A percentile compares a stretch with the other conserved stretches of the same genome.
These are phyloP conservation scores for Galaxea fascicularis DNA, from an alignment of 92 coral and sea anemone genomes.

Conservation along the genomic window DNA sequence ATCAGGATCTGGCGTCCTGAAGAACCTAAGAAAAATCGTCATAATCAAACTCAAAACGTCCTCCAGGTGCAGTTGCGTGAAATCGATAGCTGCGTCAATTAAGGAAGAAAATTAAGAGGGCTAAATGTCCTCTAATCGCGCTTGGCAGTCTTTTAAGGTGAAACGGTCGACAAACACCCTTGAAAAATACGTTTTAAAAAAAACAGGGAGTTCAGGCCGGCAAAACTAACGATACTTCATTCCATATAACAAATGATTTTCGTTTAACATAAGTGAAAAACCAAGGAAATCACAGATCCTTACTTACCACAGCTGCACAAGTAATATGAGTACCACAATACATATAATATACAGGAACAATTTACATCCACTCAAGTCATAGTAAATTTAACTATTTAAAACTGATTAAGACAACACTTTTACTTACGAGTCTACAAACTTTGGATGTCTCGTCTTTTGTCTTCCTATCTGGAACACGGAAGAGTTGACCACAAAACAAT, in stretches of 20 bases:
- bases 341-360: neutral
- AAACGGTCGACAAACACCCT: neutral
- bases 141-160: neutral
- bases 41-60: neutral
- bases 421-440: slow-evolving; percentile 42
- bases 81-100: slow-evolving; percentile 30
- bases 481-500: slow-evolving; percentile 31
- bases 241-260: neutral
- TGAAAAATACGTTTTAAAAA: neutral
- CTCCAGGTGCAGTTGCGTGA: neutral
- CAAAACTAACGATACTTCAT: neutral
- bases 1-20: slow-evolving; percentile 2
- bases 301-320: neutral
- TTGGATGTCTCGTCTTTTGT: slow-evolving; percentile 40
- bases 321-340: neutral
- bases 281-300: neutral
- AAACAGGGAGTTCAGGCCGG: neutral
- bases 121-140: neutral
- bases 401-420: slow-evolving; percentile 4
- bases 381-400: neutral
- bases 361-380: slow-evolving; percentile 26
- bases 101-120: neutral
- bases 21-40: slow-evolving; percentile 21
- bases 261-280: neutral
- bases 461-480: slow-evolving; percentile 37